Evolutionary conservation across 2,113 vertebrate genomes (phyloP).

Genomic region (Octodon degus): DNA sequence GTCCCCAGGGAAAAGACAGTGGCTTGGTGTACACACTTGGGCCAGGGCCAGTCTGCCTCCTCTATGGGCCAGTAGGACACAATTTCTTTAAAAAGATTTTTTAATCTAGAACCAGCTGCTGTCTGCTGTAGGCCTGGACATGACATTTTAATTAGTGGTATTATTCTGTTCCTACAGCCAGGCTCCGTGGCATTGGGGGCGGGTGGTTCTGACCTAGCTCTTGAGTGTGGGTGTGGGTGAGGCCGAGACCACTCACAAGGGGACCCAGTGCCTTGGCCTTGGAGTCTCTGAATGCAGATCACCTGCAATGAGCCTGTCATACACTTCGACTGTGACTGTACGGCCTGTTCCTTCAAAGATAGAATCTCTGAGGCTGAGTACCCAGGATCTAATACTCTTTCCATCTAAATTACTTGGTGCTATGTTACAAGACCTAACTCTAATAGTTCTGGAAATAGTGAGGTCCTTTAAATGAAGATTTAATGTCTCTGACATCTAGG

Average conservation of each 20-base stretch:
- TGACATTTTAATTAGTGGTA: slow-evolving; percentile 70
- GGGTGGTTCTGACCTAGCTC: slow-evolving; percentile 21
- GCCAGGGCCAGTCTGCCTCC: slow-evolving; percentile 50
- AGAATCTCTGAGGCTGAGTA: neutral
- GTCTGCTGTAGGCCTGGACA: slow-evolving; percentile 74
- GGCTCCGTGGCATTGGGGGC: slow-evolving; percentile 62
- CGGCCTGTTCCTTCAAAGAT: neutral
- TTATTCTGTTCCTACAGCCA: slow-evolving; percentile 64
- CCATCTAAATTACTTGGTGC: neutral
- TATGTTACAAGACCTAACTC: neutral
- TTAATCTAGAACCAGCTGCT: slow-evolving; percentile 74
- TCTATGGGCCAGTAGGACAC: neutral
- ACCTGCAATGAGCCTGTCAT: neutral
- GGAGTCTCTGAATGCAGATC: neutral
- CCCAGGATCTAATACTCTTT: neutral
- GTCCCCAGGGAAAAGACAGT: neutral
- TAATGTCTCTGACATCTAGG: neutral
- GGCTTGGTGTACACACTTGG: neutral
- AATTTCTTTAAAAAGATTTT: slow-evolving; percentile 65
- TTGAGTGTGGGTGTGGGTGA: neutral
- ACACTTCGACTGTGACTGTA: neutral
- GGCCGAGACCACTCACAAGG: neutral
- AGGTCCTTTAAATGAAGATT: neutral
- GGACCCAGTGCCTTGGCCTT: neutral
- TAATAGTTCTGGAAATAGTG: neutral